Base-by-base conservation (phyloP, 2,888 invertebrate species). In the Acronicta alni region DNA sequence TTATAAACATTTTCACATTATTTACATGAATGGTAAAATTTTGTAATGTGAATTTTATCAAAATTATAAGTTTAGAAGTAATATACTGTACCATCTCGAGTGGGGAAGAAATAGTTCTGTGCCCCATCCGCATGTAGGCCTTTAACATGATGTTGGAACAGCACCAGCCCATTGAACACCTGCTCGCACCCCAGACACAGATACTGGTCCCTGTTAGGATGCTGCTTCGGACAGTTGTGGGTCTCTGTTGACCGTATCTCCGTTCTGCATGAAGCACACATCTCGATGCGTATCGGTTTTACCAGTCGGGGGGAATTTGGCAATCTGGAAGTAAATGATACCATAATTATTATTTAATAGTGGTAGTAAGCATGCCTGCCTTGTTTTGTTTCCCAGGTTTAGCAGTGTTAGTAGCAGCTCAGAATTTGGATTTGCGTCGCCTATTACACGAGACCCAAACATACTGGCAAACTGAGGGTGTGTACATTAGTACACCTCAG, bases 21-120 rank as follows among this genome's bases (percentile, higher is more conserved):
- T n/a, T n/a, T n/a, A n/a, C n/a, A n/a, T n/a, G n/a, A n/a, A n/a
- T n/a, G n/a, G n/a, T n/a, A n/a, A n/a, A n/a, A n/a, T n/a, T n/a
- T n/a, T n/a, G n/a, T n/a, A n/a, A n/a, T n/a, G n/a, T n/a, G n/a
- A n/a, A n/a, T n/a, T n/a, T n/a, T 9, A 26, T 6, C 3, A 26
- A 6, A 9, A 26, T 9, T 6, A 9, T 26, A 8, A 9, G 30
- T 30, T 1, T 30, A 12, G 5, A 10, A 17, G 17, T 1, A 12
- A 10, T 9, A 8, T 1, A 14, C 54, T 61, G 17, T 56, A 76
- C 75, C 77, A 14, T 23, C 18, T 18, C 48, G 52, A 14, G 8
- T 58, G 0, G 89, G 82, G 17, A 93, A 91, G 70, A 87, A 89
- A 73, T 88, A 74, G 17, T 79, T 86, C 37, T 88, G 85, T 0